Percentiles rank a stretch among this genome's conserved stretches.
phyloP scores from a whole-genome alignment of 2,797 vertebrate genomes.

The Aplochiton taeniatus region DNA sequence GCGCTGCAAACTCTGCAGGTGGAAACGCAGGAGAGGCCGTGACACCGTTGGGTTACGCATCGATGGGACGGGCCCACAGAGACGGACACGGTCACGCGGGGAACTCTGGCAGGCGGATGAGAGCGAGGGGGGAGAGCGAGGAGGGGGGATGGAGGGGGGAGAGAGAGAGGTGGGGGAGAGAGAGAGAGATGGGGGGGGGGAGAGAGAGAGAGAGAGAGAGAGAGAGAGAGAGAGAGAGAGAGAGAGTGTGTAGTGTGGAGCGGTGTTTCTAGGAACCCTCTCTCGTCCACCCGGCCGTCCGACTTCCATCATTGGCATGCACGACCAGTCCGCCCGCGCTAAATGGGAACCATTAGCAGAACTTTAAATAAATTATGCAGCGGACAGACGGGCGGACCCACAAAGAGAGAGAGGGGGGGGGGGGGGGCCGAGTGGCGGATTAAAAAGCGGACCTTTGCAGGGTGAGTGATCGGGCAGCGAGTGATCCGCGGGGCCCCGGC shows the following conservation, averaged over 20 bases:
- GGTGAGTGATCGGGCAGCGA: slow-evolving; percentile 66
- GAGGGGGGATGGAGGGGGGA: slow-evolving; percentile 35
- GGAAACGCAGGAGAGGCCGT: slow-evolving; percentile 90
- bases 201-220: slow-evolving; percentile 17
- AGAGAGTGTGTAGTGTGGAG: slow-evolving; percentile 2
- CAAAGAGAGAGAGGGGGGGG: slow-evolving; percentile 40
- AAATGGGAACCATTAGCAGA: slow-evolving; percentile 74
- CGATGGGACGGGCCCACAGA: slow-evolving; percentile 84
- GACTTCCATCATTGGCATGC: slow-evolving; percentile 64
- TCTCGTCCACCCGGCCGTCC: background rate
- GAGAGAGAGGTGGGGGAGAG: slow-evolving; percentile 48
- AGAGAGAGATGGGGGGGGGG: slow-evolving; percentile 1
- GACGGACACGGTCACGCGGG: slow-evolving; percentile 87
- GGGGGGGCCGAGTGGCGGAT: slow-evolving; percentile 51
- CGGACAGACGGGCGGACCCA: slow-evolving; percentile 24
- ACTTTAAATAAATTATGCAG: slow-evolving; percentile 75
- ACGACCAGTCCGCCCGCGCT: slow-evolving; percentile 53
- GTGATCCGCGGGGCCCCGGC: slow-evolving; percentile 49
- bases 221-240: slow-evolving; percentile 4
- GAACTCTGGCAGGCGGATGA: slow-evolving; percentile 68
- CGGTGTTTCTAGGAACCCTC: slow-evolving; percentile 7
- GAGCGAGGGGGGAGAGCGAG: slow-evolving; percentile 15
- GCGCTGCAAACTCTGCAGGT: slow-evolving; percentile 86
- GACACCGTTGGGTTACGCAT: slow-evolving; percentile 99
- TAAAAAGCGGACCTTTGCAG: slow-evolving; percentile 67